These are phyloP conservation scores for Caretta caretta DNA, from an alignment of 2,113 vertebrate species.

Conservation along the genomic window DNA sequence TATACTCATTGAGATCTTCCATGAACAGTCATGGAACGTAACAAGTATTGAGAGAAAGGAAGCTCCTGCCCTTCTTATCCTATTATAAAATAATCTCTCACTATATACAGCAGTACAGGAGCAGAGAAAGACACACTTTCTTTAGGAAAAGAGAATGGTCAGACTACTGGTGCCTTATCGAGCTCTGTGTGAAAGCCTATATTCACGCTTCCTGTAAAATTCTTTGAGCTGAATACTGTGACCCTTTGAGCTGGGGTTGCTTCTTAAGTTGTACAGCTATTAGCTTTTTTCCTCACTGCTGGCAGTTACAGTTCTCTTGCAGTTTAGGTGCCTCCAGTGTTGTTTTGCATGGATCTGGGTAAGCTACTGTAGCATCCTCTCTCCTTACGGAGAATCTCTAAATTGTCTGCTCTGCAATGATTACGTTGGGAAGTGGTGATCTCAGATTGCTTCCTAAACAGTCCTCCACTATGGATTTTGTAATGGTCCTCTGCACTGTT, in stretches of 20 bases:
- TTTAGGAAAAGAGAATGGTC: background rate
- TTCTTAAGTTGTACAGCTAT: background rate
- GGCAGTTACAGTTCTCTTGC: background rate
- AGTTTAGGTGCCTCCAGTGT: too few species aligned
- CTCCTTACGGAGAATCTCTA: background rate
- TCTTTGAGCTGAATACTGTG: background rate
- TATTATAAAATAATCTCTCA: too few species aligned
- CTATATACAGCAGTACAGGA: too few species aligned
- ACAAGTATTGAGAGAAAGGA: too few species aligned
- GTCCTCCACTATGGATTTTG: background rate
- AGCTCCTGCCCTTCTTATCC: too few species aligned
- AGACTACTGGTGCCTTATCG: background rate
- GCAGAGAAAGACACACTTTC: background rate
- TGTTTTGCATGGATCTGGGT: too few species aligned
- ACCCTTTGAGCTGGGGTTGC: background rate
- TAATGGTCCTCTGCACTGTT: background rate
- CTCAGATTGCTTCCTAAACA: background rate
- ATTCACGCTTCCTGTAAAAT: background rate
- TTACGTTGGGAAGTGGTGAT: background rate
- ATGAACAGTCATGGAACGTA: too few species aligned
- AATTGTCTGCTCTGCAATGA: fast-evolving
- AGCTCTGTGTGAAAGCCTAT: background rate
- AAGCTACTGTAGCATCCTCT: too few species aligned
- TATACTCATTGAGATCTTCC: background rate
- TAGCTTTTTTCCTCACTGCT: background rate